Conservation (phyloP, 2,113 vertebrate species). For the Pituophis catenifer region DNA sequence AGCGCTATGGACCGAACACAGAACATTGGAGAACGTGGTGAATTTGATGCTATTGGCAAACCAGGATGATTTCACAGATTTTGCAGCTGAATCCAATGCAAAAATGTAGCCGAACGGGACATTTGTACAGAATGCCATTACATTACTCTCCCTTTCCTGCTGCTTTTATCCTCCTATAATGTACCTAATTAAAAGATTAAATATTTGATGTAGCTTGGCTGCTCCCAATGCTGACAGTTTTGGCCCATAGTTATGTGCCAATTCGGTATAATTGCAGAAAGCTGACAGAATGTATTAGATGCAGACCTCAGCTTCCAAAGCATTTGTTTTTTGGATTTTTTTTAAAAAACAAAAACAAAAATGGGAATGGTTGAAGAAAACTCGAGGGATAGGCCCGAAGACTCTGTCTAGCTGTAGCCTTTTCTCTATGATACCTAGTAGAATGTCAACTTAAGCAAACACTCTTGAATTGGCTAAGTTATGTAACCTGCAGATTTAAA, state of each 20-base stretch:
- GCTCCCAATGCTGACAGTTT: conserved; percentile 9
- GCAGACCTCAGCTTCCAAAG: neutral
- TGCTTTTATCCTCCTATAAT: neutral
- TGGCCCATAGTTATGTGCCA: neutral
- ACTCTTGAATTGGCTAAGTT: neutral
- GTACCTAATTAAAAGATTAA: neutral
- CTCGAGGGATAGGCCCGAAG: too few species aligned
- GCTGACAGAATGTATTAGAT: neutral
- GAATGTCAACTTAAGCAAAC: neutral
- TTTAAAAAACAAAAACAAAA: neutral
- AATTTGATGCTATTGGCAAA: neutral
- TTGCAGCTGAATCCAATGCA: neutral
- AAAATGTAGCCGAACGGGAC: neutral
- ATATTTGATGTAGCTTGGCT: neutral
- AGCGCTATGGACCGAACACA: neutral
- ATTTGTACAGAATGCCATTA: neutral
- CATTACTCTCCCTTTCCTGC: neutral
- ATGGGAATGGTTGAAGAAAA: neutral
- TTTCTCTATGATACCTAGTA: neutral
- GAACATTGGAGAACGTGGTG: fast-evolving
- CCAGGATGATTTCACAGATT: neutral
- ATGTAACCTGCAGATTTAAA: neutral
- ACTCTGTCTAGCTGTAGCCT: neutral
- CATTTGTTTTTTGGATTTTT: neutral
- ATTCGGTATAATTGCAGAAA: conserved; percentile 30